phyloP scores from a whole-genome alignment of 2,113 vertebrate genomes.

The Rhinopomastus cyanomelas region DNA sequence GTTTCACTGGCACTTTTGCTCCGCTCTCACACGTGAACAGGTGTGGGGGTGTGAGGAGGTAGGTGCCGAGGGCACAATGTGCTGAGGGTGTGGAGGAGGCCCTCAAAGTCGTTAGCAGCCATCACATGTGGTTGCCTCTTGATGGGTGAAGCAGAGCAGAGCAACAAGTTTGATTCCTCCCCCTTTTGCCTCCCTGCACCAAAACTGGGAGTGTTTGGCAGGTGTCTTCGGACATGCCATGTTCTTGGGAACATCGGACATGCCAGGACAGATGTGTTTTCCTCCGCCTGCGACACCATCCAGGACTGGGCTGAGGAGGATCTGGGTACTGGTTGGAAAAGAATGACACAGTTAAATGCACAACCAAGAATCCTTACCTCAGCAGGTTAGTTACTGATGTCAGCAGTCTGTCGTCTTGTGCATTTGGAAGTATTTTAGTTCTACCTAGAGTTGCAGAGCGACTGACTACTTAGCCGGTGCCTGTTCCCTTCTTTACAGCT shows the following conservation, averaged over 20 bases:
- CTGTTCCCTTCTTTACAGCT: neutral
- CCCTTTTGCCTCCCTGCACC: neutral
- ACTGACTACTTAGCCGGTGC: neutral
- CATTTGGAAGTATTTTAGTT: neutral
- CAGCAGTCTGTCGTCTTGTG: neutral
- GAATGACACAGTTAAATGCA: neutral
- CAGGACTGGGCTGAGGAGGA: neutral
- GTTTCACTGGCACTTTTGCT: too few species aligned
- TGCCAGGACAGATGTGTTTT: neutral
- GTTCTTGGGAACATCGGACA: neutral
- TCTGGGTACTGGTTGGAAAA: neutral
- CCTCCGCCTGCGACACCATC: too few species aligned
- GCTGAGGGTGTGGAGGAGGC: too few species aligned
- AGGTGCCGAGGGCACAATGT: too few species aligned
- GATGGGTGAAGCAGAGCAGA: neutral
- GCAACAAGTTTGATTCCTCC: neutral
- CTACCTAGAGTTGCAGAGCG: neutral
- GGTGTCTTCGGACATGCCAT: neutral
- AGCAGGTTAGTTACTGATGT: neutral
- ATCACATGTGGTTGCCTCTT: rapidly evolving
- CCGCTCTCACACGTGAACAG: too few species aligned
- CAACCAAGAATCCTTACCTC: neutral
- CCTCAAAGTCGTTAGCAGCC: neutral
- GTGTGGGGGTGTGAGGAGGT: too few species aligned
- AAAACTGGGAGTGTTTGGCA: neutral